Evolutionary conservation across 2,113 vertebrate genomes (phyloP).

Genomic region (Parus major): DNA sequence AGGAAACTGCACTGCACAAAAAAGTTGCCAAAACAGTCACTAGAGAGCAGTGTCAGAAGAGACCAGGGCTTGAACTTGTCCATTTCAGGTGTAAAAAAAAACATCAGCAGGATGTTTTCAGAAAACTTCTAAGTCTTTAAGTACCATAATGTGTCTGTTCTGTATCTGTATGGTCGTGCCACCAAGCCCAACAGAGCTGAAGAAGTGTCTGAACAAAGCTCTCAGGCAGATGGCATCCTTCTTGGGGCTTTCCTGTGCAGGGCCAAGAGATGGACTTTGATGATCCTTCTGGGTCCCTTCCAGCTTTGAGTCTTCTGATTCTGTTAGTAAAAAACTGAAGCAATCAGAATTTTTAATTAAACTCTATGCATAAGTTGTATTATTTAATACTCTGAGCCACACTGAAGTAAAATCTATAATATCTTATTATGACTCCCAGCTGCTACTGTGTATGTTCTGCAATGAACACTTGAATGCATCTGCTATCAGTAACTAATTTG

Average conservation of each 20-base stretch:
- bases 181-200: not conserved
- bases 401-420: not conserved
- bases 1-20: not conserved
- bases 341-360: not conserved
- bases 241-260: not conserved
- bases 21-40: not conserved
- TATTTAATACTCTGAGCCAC: not conserved
- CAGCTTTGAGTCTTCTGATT: not conserved
- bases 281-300: not conserved
- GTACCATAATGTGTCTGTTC: not conserved
- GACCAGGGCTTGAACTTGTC: not conserved
- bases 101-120: not conserved
- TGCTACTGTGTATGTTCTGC: not conserved
- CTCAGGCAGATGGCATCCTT: fast-evolving
- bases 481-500: not conserved
- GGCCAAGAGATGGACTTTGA: not conserved
- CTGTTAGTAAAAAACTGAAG: not conserved
- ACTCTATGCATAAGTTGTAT: not conserved
- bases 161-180: not conserved
- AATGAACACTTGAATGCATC: not conserved
- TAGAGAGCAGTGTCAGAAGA: not conserved
- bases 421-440: not conserved
- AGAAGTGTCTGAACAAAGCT: not conserved
- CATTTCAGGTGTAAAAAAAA: not conserved
- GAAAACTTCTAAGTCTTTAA: not conserved